A percentile compares a stretch with the other conserved stretches of the same genome.
Conservation (phyloP, 64 coral and sea anemone species). For the Anthopleura sola region DNA sequence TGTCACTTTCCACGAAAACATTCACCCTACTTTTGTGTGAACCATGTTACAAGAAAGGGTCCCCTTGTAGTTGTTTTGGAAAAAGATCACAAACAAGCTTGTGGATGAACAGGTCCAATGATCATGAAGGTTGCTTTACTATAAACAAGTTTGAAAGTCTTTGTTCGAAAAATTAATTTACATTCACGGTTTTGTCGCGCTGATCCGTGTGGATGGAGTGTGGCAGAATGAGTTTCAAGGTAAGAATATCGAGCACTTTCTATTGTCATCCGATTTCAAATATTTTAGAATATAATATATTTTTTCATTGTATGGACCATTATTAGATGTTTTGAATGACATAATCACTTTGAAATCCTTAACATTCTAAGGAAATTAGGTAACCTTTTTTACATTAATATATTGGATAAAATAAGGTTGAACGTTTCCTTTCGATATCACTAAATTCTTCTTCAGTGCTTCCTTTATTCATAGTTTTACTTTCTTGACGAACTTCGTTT, state of each 20-base stretch:
- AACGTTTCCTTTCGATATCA: neutral
- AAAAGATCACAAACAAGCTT: neutral
- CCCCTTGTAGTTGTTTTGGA: neutral
- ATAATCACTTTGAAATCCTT: neutral
- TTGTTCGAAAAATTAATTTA: neutral
- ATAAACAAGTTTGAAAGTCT: slow-evolving; percentile 2
- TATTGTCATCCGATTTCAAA: neutral
- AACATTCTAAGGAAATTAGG: neutral
- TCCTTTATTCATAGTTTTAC: neutral
- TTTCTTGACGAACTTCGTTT: neutral
- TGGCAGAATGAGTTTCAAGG: neutral
- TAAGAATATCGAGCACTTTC: neutral
- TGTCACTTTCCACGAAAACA: neutral
- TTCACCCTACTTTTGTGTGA: neutral
- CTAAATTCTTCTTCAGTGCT: neutral
- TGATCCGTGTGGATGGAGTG: neutral
- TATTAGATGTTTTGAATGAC: neutral
- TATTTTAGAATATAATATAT: too few species aligned
- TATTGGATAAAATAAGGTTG: neutral
- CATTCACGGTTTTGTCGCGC: neutral
- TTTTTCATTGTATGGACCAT: too few species aligned
- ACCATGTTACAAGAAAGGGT: neutral
- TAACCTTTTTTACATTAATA: neutral
- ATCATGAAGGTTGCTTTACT: neutral
- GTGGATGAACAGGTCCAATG: neutral